These are phyloP conservation scores for Apoda limacodes DNA, from an alignment of 2,888 invertebrate genomes.

Conservation along the genomic window DNA sequence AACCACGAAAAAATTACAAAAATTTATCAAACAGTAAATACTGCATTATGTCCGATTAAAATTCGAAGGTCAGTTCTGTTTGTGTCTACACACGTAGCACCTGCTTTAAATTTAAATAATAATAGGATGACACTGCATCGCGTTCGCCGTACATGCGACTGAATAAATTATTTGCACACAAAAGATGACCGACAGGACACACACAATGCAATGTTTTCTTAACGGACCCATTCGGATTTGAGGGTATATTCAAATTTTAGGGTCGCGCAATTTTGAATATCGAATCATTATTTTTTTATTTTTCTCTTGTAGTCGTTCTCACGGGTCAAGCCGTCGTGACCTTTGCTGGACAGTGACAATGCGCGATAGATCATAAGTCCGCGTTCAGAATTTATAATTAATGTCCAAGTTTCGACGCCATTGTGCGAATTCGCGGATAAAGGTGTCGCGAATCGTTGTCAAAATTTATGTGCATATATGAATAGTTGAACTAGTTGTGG, in stretches of 20 bases:
- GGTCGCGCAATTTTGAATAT: slow-evolving; percentile 51
- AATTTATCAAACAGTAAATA: too few relatives aligned
- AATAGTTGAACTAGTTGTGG: slow-evolving; percentile 39
- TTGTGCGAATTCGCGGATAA: slow-evolving; percentile 57
- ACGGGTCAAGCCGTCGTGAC: slow-evolving; percentile 66
- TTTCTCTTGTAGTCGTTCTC: slow-evolving; percentile 40
- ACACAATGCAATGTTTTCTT: slow-evolving; percentile 57
- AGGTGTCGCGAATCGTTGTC: slow-evolving; percentile 38
- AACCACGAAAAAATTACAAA: too few relatives aligned
- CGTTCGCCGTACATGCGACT: slow-evolving; percentile 36
- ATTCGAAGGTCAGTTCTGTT: slow-evolving; percentile 61
- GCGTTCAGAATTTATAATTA: slow-evolving; percentile 63
- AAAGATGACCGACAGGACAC: slow-evolving; percentile 35
- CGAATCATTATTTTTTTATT: slow-evolving; percentile 34
- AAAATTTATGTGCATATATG: slow-evolving; percentile 40
- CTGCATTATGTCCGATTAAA: too few relatives aligned
- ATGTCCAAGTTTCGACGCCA: slow-evolving; percentile 40
- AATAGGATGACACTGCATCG: slow-evolving; percentile 45
- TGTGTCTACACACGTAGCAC: slow-evolving; percentile 35
- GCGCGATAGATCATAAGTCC: slow-evolving; percentile 39
- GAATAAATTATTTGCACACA: slow-evolving; percentile 54
- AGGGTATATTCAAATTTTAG: slow-evolving; percentile 66
- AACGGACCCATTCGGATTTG: slow-evolving; percentile 28
- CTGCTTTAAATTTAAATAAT: slow-evolving; percentile 55
- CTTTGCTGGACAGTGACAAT: slow-evolving; percentile 57